Evolutionary conservation across 1,140 invertebrate genomes (phyloP).

Genomic region (Potamilus streckersoni): DNA sequence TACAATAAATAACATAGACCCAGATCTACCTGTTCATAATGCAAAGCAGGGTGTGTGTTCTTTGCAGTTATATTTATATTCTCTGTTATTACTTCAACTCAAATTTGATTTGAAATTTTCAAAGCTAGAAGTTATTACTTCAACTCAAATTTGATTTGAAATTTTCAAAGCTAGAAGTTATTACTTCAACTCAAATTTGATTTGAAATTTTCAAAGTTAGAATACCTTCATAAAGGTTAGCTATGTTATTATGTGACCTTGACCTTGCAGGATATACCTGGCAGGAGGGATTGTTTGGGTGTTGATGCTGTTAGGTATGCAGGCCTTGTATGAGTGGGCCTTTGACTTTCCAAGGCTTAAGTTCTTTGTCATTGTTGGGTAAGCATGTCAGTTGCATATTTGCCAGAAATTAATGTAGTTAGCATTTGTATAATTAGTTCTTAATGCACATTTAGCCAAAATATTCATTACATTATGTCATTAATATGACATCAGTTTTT

Average conservation of each 20-base stretch:
- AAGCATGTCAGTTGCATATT: constrained; percentile 8
- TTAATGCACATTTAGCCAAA: no score
- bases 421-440: no score
- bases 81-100: no score
- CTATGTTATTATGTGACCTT: constrained; percentile 7
- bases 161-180: neutral
- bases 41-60: no score
- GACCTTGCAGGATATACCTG: constrained; percentile 48
- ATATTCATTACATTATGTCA: no score
- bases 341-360: constrained; percentile 56
- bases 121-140: neutral
- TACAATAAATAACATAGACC: no score
- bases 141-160: no score
- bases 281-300: constrained; percentile 58
- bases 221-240: neutral
- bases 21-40: no score
- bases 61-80: no score
- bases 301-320: constrained; percentile 50
- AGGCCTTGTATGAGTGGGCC: constrained; percentile 58
- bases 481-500: no score
- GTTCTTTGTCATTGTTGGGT: constrained; percentile 53
- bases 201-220: neutral
- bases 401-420: no score
- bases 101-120: neutral
- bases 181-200: no score